phyloP scores from a whole-genome alignment of 2,113 vertebrate genomes.

The Tragelaphus imberbis region DNA sequence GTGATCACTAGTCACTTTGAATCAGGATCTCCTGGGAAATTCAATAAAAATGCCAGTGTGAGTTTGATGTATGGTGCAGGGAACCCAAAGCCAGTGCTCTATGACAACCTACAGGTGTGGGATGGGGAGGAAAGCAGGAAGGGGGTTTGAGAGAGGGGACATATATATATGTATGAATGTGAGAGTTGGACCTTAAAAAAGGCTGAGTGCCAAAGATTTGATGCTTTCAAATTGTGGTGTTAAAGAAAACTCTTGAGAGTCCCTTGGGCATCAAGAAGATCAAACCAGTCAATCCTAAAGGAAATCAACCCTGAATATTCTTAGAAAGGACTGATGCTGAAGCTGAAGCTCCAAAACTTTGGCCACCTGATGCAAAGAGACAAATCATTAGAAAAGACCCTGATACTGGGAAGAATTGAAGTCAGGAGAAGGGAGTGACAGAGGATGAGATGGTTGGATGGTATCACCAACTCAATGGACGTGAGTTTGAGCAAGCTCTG shows the following conservation, averaged over 20 bases:
- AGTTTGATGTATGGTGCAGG: not conserved
- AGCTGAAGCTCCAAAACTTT: not conserved
- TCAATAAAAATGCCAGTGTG: not conserved
- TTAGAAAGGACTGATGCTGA: not conserved
- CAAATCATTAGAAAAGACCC: not conserved
- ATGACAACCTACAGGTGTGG: not conserved
- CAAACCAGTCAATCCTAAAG: not conserved
- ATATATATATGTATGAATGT: not conserved
- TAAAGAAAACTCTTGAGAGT: not conserved
- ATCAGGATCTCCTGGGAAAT: not conserved
- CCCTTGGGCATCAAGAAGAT: not conserved
- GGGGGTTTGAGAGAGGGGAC: not conserved
- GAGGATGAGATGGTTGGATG: not conserved
- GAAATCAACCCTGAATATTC: not conserved
- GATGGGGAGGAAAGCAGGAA: not conserved
- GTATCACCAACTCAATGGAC: not conserved
- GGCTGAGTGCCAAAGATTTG: not conserved
- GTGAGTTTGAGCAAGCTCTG: not conserved
- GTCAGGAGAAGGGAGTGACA: not conserved
- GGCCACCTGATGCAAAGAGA: not conserved
- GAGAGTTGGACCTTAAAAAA: not conserved
- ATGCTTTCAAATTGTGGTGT: not conserved
- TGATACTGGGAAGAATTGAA: not conserved
- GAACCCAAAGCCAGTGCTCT: not conserved
- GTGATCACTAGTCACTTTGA: not conserved